Conservation (phyloP, 2,113 vertebrate species). For the Furnarius figulus region DNA sequence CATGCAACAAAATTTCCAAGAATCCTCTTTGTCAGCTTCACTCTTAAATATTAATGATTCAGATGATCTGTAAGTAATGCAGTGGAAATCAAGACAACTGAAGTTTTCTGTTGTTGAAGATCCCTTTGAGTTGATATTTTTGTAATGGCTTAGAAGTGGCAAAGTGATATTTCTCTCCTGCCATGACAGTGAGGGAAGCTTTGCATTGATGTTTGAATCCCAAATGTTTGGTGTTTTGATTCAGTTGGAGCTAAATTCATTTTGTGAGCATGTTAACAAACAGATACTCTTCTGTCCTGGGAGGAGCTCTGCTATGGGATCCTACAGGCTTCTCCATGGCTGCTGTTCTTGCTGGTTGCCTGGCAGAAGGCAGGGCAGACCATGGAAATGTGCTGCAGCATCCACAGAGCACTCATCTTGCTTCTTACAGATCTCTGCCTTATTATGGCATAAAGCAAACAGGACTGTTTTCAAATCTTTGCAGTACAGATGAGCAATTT, state of each 20-base stretch:
- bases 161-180: neutral
- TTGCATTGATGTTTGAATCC: neutral
- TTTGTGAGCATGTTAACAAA: neutral
- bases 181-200: neutral
- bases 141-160: neutral
- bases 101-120: neutral
- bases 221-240: neutral
- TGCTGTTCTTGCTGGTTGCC: neutral
- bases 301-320: neutral
- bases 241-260: neutral
- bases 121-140: neutral
- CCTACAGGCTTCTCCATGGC: neutral
- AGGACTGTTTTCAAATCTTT: neutral
- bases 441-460: neutral
- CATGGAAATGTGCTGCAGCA: neutral
- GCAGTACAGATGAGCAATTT: neutral
- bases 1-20: neutral
- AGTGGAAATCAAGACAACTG: neutral
- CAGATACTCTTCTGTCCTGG: neutral
- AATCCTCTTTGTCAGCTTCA: neutral
- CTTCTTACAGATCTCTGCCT: neutral
- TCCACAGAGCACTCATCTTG: fast-evolving
- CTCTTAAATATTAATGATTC: neutral
- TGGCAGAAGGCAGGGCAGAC: neutral
- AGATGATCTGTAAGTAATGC: neutral